Evolutionary conservation across 2,888 invertebrate genomes (phyloP).

Genomic region (Tetheella fluctuosa): DNA sequence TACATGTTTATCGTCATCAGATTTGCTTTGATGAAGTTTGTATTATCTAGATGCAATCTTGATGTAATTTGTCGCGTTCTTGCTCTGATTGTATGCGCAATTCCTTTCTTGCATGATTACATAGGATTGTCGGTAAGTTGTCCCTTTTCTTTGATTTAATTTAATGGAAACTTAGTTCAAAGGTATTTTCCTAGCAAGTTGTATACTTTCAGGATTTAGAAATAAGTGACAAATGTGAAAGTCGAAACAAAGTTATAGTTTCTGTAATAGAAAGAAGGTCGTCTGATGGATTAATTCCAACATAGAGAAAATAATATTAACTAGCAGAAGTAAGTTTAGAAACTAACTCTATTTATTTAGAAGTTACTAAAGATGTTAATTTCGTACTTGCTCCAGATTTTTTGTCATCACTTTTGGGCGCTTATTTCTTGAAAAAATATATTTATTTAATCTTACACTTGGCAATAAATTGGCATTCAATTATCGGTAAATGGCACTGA

Average conservation of each 20-base stretch:
- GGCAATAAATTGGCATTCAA: too few species aligned
- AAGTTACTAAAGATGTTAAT: not conserved
- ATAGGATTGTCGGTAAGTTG: too few species aligned
- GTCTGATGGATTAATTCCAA: not conserved
- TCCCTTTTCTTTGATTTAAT: too few species aligned
- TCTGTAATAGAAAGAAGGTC: not conserved
- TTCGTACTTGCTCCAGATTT: not conserved
- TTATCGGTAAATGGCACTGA: too few species aligned
- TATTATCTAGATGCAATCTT: not conserved
- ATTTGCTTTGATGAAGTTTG: too few species aligned
- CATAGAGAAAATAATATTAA: not conserved
- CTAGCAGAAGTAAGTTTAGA: not conserved
- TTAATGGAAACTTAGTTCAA: not conserved
- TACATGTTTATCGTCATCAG: too few species aligned
- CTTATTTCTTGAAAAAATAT: too few species aligned
- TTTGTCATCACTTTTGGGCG: not conserved
- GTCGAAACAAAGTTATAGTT: slow-evolving; percentile 2
- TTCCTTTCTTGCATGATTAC: not conserved
- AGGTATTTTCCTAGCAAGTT: not conserved
- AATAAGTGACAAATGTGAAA: not conserved
- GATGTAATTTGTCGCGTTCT: too few species aligned
- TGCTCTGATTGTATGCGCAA: not conserved
- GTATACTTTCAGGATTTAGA: not conserved
- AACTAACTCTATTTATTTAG: not conserved
- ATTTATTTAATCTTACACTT: too few species aligned